Conservation (phyloP, 2,797 vertebrate genomes). For the Pseudotriccus pelzelni region DNA sequence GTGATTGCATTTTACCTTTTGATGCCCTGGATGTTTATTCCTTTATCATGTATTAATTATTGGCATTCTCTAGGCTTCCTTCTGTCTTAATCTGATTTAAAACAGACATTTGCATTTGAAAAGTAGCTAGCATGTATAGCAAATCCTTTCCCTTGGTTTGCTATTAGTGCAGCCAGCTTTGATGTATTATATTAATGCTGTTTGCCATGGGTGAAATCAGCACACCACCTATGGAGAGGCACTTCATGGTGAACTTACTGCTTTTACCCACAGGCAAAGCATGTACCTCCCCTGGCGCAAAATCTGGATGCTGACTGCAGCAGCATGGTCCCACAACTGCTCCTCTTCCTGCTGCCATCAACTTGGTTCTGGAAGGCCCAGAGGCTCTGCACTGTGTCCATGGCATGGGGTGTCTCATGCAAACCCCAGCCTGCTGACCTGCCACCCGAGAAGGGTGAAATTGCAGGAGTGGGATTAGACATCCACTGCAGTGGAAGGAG, state of each 20-base stretch:
- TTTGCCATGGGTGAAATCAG: conserved; percentile 43
- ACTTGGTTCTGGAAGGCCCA: not conserved
- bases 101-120: conserved; percentile 62
- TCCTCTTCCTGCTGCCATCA: not conserved
- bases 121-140: conserved; percentile 50
- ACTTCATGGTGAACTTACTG: conserved; percentile 6
- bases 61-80: conserved; percentile 46
- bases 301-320: not conserved
- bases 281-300: not conserved
- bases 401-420: rapidly evolving
- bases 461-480: not conserved
- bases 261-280: not conserved
- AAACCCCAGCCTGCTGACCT: not conserved
- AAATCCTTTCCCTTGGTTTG: conserved; percentile 46
- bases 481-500: not conserved
- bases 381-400: not conserved
- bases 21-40: conserved; percentile 33
- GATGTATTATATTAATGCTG: conserved; percentile 43
- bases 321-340: not conserved
- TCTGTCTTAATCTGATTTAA: conserved; percentile 65
- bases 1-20: not conserved
- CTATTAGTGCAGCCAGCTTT: conserved; percentile 37
- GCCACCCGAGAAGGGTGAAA: not conserved
- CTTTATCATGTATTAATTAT: conserved; percentile 53
- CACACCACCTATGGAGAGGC: conserved; percentile 37